phyloP scores from a whole-genome alignment of 1,140 invertebrate species.

The Tribolium madens region DNA sequence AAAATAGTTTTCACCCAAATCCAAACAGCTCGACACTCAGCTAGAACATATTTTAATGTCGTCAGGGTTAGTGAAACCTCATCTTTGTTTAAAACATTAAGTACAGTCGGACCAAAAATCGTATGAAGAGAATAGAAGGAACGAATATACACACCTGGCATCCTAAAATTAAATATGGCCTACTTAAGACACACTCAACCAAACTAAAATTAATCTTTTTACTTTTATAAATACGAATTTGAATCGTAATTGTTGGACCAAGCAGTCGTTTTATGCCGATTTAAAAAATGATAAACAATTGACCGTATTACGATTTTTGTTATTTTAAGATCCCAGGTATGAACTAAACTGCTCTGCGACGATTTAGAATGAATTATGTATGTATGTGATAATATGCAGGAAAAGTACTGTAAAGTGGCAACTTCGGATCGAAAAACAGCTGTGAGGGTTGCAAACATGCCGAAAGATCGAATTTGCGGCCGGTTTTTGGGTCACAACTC shows the following conservation, averaged over 20 bases:
- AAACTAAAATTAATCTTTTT: constrained; percentile 33
- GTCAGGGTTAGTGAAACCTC: constrained; percentile 30
- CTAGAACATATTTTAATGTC: constrained; percentile 5
- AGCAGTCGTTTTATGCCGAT: not conserved
- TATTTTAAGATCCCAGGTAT: too few relatives aligned
- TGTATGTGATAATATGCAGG: too few relatives aligned
- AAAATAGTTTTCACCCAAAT: constrained; percentile 7
- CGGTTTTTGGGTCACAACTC: too few relatives aligned
- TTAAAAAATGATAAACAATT: not conserved
- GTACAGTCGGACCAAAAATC: constrained; percentile 47
- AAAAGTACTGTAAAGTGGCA: too few relatives aligned
- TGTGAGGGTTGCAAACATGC: not conserved
- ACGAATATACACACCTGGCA: constrained; percentile 54
- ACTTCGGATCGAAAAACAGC: not conserved
- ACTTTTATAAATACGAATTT: not conserved
- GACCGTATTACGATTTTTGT: constrained; percentile 7
- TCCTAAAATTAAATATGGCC: constrained; percentile 60
- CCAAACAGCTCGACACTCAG: not conserved
- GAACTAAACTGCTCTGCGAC: too few relatives aligned
- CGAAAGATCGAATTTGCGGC: not conserved
- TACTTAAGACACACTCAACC: constrained; percentile 49
- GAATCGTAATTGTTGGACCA: not conserved
- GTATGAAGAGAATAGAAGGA: constrained; percentile 21
- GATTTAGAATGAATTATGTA: too few relatives aligned
- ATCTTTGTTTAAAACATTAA: constrained; percentile 36